These are phyloP conservation scores for Cotesia congregata DNA, from an alignment of 2,888 invertebrate species.

Conservation along the genomic window DNA sequence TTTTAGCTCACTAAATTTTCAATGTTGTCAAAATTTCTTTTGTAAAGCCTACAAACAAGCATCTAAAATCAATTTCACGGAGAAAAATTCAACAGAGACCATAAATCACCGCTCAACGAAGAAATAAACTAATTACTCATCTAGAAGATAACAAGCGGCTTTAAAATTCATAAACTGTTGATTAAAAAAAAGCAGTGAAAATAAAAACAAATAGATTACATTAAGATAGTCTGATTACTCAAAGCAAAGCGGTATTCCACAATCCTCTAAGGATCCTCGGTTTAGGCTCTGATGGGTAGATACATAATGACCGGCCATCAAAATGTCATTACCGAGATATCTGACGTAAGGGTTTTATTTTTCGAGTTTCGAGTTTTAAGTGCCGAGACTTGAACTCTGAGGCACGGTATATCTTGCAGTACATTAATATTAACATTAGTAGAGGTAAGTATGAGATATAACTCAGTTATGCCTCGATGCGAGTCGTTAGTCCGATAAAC, in stretches of 20 bases:
- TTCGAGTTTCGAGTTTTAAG: conserved; percentile 8
- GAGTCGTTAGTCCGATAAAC: neutral
- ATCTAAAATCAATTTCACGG: no score
- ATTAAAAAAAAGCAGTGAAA: neutral
- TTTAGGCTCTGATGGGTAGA: neutral
- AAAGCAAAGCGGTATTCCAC: neutral
- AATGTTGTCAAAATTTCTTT: no score
- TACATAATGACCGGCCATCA: conserved; percentile 52
- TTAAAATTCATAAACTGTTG: neutral
- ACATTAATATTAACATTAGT: no score
- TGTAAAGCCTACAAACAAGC: no score
- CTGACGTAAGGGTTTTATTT: neutral
- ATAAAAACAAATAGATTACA: neutral
- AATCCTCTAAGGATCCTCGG: neutral
- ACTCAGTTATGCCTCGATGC: neutral
- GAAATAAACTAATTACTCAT: neutral
- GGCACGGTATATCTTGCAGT: neutral
- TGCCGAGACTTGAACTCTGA: conserved; percentile 31
- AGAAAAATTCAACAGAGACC: no score
- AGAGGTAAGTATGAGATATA: neutral
- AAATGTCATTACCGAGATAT: conserved; percentile 48
- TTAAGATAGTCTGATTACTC: neutral
- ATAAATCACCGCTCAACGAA: no score
- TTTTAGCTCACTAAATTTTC: no score
- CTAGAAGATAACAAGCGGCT: neutral